Evolutionary conservation across 2,888 invertebrate species (phyloP).

Genomic region (Hedya salicella): DNA sequence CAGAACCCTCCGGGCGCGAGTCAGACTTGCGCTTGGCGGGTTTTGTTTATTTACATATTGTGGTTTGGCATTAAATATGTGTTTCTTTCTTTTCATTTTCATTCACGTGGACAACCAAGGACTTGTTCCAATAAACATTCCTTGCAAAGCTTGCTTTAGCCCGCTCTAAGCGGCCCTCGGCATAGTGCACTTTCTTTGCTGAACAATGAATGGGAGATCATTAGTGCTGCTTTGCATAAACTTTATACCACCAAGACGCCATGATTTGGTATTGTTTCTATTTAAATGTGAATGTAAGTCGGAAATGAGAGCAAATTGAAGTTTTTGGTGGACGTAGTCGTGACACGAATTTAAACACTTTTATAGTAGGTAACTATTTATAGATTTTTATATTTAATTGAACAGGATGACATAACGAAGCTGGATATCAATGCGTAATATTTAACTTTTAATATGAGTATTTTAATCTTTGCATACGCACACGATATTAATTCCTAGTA

Average conservation of each 20-base stretch:
- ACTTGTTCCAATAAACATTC: too few species aligned
- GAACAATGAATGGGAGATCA: conserved; percentile 42
- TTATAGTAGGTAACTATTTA: background rate
- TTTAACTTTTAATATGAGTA: too few species aligned
- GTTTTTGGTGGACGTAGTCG: background rate
- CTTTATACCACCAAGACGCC: conserved; percentile 24
- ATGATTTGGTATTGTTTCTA: conserved; percentile 40
- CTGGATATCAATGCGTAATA: too few species aligned
- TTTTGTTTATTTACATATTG: too few species aligned
- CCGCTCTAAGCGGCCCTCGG: conserved; percentile 19
- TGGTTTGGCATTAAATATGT: too few species aligned
- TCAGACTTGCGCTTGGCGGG: too few species aligned
- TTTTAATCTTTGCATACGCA: too few species aligned
- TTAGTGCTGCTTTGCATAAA: conserved; percentile 41
- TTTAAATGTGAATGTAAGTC: conserved; percentile 28
- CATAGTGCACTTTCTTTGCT: conserved; percentile 36
- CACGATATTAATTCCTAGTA: too few species aligned
- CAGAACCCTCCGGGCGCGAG: too few species aligned
- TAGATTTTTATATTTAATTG: background rate
- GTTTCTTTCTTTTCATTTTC: too few species aligned
- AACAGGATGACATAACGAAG: background rate
- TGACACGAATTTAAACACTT: background rate
- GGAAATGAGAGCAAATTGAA: conserved; percentile 13
- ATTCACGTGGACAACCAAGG: too few species aligned
- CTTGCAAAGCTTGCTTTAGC: too few species aligned